phyloP scores from a whole-genome alignment of 2,888 invertebrate genomes.

The Nemoura dubitans region DNA sequence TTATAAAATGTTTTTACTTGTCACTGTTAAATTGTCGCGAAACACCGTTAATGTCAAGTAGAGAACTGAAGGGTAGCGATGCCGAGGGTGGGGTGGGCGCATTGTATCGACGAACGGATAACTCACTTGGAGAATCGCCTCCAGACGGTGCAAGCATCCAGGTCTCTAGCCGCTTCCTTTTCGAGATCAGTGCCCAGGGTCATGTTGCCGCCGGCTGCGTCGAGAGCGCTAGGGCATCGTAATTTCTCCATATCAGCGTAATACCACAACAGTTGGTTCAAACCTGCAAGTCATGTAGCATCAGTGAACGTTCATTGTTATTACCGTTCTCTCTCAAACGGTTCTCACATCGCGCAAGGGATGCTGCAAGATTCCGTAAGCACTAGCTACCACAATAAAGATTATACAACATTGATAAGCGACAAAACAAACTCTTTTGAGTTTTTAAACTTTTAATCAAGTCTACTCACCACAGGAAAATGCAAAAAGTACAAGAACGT shows the following conservation, averaged over 20 bases:
- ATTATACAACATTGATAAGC: constrained; percentile 7
- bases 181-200: constrained; percentile 52
- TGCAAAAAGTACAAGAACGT: constrained; percentile 66
- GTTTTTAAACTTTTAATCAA: not conserved
- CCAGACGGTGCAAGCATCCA: constrained; percentile 60
- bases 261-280: constrained; percentile 75
- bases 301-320: too few species aligned
- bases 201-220: constrained; percentile 7
- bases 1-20: too few species aligned
- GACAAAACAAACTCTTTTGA: not conserved
- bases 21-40: too few species aligned
- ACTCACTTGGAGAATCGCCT: constrained; percentile 62
- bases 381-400: too few species aligned
- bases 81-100: too few species aligned
- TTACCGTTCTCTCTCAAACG: too few species aligned
- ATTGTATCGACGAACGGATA: too few species aligned
- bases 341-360: too few species aligned
- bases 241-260: constrained; percentile 58
- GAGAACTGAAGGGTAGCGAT: too few species aligned
- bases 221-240: constrained; percentile 53
- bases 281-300: constrained; percentile 60
- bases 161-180: constrained; percentile 54
- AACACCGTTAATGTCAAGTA: not conserved
- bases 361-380: too few species aligned
- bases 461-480: constrained; percentile 66